phyloP scores from a whole-genome alignment of 2,797 vertebrate genomes.

The Lagorchestes hirsutus region DNA sequence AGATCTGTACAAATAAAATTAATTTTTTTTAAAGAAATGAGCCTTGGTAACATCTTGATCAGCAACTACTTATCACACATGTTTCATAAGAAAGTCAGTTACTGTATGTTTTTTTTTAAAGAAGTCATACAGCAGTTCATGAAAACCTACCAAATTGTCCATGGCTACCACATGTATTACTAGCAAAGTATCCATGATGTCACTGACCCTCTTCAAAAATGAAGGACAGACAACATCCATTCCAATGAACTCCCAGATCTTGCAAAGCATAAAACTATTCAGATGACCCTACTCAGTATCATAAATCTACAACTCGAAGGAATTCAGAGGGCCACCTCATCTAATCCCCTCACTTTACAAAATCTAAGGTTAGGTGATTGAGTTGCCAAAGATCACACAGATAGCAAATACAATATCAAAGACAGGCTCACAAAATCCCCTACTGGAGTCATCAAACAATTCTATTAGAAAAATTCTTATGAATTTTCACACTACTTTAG shows the following conservation, averaged over 20 bases:
- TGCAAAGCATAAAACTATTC: neutral
- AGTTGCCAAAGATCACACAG: neutral
- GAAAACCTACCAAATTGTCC: neutral
- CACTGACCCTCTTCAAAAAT: neutral
- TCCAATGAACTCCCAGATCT: neutral
- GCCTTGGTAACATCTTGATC: neutral
- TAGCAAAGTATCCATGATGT: neutral
- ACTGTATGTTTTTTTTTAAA: neutral
- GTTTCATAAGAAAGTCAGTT: neutral
- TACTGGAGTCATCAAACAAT: neutral
- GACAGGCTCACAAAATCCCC: neutral
- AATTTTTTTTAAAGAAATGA: neutral
- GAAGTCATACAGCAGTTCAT: neutral
- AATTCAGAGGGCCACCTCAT: neutral
- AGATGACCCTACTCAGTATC: neutral
- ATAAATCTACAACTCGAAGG: neutral
- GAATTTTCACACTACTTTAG: neutral
- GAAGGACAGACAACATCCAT: neutral
- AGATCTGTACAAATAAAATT: neutral
- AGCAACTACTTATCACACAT: neutral
- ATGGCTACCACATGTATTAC: neutral
- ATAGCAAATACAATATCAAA: neutral
- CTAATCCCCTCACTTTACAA: neutral
- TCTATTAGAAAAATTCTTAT: neutral
- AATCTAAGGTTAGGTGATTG: neutral